phyloP scores from a whole-genome alignment of 37 sponge, comb jelly and placozoan species.

The Axinella damicornis region DNA sequence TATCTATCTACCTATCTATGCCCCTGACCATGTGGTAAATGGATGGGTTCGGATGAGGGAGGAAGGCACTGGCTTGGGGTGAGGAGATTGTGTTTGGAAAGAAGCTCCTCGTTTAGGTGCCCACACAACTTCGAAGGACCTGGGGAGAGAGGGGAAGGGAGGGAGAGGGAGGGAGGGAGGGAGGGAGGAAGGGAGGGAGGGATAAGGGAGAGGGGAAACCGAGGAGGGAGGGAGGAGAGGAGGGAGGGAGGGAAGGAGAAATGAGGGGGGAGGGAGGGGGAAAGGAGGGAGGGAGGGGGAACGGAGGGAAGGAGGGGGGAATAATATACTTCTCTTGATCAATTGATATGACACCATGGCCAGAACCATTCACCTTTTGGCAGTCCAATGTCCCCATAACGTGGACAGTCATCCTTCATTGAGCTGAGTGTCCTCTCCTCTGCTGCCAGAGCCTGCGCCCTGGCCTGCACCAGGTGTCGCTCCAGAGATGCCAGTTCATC shows the following conservation, averaged over 20 bases:
- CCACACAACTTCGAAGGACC: conserved; percentile 22
- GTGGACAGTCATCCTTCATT: conserved; percentile 4
- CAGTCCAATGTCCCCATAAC: conserved; percentile 5
- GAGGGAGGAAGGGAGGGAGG: too few relatives aligned
- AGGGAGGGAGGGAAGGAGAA: too few relatives aligned
- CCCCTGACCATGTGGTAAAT: conserved; percentile 48
- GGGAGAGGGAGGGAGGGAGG: too few relatives aligned
- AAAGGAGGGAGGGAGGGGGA: too few relatives aligned
- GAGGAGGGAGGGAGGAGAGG: too few relatives aligned
- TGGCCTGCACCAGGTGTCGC: conserved; percentile 68
- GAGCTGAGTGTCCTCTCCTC: conserved; percentile 51
- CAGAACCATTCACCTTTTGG: not conserved
- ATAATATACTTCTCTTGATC: too few relatives aligned
- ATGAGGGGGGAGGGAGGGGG: too few relatives aligned
- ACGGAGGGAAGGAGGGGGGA: too few relatives aligned
- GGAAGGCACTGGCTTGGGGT: conserved; percentile 58
- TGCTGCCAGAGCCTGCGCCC: conserved; percentile 63
- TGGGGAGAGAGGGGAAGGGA: not conserved
- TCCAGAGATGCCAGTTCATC: conserved; percentile 55
- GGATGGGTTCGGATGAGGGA: not conserved
- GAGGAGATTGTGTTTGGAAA: conserved; percentile 49
- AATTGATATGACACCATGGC: too few relatives aligned
- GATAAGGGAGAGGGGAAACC: too few relatives aligned
- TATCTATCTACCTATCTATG: too few relatives aligned
- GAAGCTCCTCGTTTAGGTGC: conserved; percentile 52